Percentiles rank a stretch among this genome's conserved stretches.
Evolutionary conservation across 2,797 vertebrate species (phyloP).

Genomic region (Pampus argenteus): DNA sequence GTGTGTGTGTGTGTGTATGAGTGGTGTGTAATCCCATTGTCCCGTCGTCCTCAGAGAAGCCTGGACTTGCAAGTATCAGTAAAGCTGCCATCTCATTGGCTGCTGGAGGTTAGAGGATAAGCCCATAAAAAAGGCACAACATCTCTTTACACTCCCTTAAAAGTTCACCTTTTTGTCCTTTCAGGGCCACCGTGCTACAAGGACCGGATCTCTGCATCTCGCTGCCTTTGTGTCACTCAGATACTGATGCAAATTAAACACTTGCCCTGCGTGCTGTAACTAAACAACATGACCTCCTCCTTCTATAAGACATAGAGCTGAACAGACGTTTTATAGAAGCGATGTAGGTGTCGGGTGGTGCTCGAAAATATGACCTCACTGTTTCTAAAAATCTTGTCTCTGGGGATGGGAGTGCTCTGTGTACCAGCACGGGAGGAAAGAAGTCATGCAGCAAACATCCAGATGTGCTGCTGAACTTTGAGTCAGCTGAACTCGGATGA

Average conservation of each 20-base stretch:
- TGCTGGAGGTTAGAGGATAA: slow-evolving; percentile 66
- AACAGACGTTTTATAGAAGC: not conserved
- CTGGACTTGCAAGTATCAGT: slow-evolving; percentile 48
- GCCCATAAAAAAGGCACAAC: slow-evolving; percentile 64
- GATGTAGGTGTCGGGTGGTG: not conserved
- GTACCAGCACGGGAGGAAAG: not conserved
- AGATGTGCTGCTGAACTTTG: slow-evolving; percentile 26
- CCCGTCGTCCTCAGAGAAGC: slow-evolving; percentile 45
- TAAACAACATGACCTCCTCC: not conserved
- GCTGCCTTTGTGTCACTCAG: not conserved
- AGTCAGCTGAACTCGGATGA: slow-evolving; percentile 42
- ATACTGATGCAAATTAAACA: not conserved
- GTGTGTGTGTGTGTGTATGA: slow-evolving; percentile 18
- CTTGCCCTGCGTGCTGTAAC: not conserved
- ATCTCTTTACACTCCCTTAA: slow-evolving; percentile 60
- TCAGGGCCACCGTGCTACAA: slow-evolving; percentile 6
- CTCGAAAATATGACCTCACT: not conserved
- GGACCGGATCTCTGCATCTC: not conserved
- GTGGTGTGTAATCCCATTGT: slow-evolving; percentile 67
- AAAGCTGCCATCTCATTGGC: slow-evolving; percentile 61
- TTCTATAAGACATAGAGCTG: not conserved
- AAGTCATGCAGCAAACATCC: slow-evolving; percentile 26
- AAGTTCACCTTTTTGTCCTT: slow-evolving; percentile 67
- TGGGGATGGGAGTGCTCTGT: not conserved
- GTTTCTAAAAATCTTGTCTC: not conserved